Evolutionary conservation across 2,888 invertebrate genomes (phyloP).

Genomic region (Hipparchia sbordonii): DNA sequence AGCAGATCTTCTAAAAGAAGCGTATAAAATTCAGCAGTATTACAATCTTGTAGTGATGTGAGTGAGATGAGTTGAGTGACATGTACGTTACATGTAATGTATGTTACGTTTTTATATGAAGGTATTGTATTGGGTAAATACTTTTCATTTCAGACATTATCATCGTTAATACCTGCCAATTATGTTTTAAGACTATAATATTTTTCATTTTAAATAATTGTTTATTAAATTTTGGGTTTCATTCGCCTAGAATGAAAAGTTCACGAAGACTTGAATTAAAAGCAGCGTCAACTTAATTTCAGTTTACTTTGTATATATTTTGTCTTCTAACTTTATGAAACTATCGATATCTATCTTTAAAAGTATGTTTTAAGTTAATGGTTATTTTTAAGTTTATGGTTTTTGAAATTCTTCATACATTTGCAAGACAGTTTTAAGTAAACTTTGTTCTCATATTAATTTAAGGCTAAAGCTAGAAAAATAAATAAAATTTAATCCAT

Average conservation of each 20-base stretch:
- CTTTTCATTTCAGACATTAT: constrained; percentile 71
- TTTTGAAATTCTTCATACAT: not conserved
- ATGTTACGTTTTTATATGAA: constrained; percentile 28
- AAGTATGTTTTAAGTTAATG: not conserved
- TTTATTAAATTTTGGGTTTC: constrained; percentile 45
- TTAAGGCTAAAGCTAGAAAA: no score
- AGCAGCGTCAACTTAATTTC: constrained; percentile 30
- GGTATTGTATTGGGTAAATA: constrained; percentile 43
- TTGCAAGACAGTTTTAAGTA: no score
- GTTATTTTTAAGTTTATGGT: not conserved
- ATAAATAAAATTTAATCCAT: no score
- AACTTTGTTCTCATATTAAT: no score
- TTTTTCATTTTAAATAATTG: constrained; percentile 20
- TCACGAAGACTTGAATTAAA: constrained; percentile 13
- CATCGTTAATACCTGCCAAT: constrained; percentile 59
- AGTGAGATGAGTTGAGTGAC: constrained; percentile 17
- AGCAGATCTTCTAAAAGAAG: not conserved
- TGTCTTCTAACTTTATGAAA: not conserved
- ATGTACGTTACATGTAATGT: constrained; percentile 26
- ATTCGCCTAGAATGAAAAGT: constrained; percentile 70
- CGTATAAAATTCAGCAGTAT: constrained; percentile 10
- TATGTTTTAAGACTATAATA: constrained; percentile 12
- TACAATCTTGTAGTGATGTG: constrained; percentile 12
- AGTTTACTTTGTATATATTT: not conserved
- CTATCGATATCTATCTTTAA: constrained; percentile 29